A percentile compares a stretch with the other conserved stretches of the same genome.
Conservation (phyloP, 2,797 vertebrate genomes). For the Anguilla obscura region DNA sequence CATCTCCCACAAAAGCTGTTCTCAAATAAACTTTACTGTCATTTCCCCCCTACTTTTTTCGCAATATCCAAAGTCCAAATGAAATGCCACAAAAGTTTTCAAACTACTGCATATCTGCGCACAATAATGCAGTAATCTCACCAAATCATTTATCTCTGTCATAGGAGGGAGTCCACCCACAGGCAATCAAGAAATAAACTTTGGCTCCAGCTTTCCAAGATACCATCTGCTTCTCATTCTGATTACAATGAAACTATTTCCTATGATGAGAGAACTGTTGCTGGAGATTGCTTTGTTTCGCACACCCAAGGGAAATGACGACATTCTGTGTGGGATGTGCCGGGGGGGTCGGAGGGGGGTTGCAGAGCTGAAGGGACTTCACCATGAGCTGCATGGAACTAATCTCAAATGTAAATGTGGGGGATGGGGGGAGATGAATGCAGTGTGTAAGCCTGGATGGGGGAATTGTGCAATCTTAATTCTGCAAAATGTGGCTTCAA, state of each 20-base stretch:
- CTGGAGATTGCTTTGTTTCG: background rate
- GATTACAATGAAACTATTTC: constrained; percentile 25
- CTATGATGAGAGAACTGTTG: background rate
- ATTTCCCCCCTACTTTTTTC: background rate
- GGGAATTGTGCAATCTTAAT: background rate
- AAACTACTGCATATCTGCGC: background rate
- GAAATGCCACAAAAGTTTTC: background rate
- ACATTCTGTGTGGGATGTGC: background rate
- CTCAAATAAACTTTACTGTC: background rate
- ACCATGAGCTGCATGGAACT: background rate
- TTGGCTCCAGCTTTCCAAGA: background rate
- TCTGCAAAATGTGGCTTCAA: background rate
- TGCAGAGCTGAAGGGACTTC: background rate
- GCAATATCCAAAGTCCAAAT: background rate
- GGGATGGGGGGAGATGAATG: background rate
- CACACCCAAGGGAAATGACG: constrained; percentile 28
- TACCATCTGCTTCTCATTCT: constrained; percentile 31
- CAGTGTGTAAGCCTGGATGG: background rate
- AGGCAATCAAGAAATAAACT: background rate
- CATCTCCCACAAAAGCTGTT: background rate
- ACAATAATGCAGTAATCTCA: background rate
- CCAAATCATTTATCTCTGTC: background rate
- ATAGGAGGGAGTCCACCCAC: background rate
- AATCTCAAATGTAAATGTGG: background rate
- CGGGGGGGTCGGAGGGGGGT: too few species aligned